Percentiles rank a stretch among this genome's conserved stretches.
Evolutionary conservation across 2,113 vertebrate genomes (phyloP).

Genomic region (Protobothrops flavoviridis): DNA sequence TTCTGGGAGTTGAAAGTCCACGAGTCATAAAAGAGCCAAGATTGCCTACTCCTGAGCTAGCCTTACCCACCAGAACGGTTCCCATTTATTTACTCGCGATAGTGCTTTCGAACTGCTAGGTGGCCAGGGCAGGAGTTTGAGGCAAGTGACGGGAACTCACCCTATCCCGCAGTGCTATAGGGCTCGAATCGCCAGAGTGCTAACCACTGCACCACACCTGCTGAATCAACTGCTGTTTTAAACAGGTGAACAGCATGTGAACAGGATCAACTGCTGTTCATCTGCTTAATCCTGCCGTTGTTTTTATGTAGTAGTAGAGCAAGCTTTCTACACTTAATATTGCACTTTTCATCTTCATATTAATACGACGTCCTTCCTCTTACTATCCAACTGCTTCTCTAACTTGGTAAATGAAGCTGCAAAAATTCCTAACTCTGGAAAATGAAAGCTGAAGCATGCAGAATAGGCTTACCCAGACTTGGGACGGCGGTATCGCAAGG

Average conservation of each 20-base stretch:
- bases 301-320: neutral
- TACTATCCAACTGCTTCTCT: neutral
- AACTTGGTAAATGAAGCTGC: neutral
- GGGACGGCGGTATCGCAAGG: neutral
- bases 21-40: too few relatives aligned
- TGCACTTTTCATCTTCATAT: neutral
- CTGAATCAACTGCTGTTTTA: neutral
- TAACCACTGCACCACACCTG: neutral
- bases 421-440: neutral
- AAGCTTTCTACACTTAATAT: neutral
- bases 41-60: neutral
- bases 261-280: neutral
- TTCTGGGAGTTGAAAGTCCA: too few relatives aligned
- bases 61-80: neutral
- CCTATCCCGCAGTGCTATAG: neutral
- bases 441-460: neutral
- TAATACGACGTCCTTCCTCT: neutral
- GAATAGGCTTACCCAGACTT: neutral
- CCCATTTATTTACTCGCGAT: neutral
- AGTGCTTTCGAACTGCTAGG: neutral
- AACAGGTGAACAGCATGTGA: neutral
- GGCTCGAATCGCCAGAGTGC: neutral
- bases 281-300: neutral
- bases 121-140: neutral
- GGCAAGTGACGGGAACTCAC: neutral